Conservation (phyloP, 2,797 vertebrate species). For the Percopsis omiscomaycus region DNA sequence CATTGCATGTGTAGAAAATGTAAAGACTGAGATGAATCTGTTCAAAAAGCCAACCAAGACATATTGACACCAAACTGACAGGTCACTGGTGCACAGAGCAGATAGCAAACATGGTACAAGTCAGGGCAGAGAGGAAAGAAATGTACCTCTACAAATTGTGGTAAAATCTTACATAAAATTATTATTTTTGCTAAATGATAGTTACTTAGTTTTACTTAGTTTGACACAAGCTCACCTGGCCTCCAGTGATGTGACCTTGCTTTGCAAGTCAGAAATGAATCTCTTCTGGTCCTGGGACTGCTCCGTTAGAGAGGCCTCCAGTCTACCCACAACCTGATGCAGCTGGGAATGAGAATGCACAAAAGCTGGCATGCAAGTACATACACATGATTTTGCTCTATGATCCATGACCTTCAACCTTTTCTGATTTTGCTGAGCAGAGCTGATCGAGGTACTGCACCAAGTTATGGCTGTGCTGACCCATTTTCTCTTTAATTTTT, state of each 20-base stretch:
- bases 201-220: neutral
- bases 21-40: too few species aligned
- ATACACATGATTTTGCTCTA: neutral
- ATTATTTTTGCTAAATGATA: neutral
- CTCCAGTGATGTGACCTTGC: slow-evolving; percentile 77
- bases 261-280: slow-evolving; percentile 70
- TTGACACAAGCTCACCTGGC: slow-evolving; percentile 72
- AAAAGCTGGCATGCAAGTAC: neutral
- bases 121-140: too few species aligned
- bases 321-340: slow-evolving; percentile 70
- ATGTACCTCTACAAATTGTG: neutral
- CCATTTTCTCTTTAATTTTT: slow-evolving; percentile 47
- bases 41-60: too few species aligned
- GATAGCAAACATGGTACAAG: too few species aligned
- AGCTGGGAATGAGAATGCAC: slow-evolving; percentile 65
- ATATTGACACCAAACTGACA: too few species aligned
- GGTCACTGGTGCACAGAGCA: too few species aligned
- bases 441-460: slow-evolving; percentile 12
- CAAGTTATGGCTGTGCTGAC: slow-evolving; percentile 27
- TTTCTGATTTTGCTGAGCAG: slow-evolving; percentile 34
- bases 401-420: slow-evolving; percentile 25
- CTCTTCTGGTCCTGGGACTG: slow-evolving; percentile 69
- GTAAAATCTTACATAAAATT: neutral
- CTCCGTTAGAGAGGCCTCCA: slow-evolving; percentile 73
- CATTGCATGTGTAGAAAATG: too few species aligned